Evolutionary conservation across 2,888 invertebrate genomes (phyloP).

Genomic region (Cactoblastis cactorum): DNA sequence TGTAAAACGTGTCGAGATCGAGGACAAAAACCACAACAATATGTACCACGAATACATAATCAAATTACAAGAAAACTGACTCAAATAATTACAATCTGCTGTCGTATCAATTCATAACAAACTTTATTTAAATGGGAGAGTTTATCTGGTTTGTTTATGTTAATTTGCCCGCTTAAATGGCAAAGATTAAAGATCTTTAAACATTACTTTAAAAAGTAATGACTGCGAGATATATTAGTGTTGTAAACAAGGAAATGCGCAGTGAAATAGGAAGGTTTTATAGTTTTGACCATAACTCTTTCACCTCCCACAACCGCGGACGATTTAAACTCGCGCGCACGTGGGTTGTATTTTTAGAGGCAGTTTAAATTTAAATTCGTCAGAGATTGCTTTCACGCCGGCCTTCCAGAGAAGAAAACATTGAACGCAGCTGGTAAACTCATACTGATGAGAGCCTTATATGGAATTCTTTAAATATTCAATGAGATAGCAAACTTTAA

Average conservation of each 20-base stretch:
- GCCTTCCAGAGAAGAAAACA: too few relatives aligned
- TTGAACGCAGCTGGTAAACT: too few relatives aligned
- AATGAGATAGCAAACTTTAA: too few relatives aligned
- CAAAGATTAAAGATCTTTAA: conserved; percentile 21
- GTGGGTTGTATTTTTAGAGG: conserved; percentile 27
- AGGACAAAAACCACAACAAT: too few relatives aligned
- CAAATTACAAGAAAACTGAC: not conserved
- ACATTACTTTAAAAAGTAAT: conserved; percentile 18
- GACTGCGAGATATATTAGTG: conserved; percentile 27
- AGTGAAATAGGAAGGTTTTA: conserved; percentile 55
- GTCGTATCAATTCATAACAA: not conserved
- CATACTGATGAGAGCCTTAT: too few relatives aligned
- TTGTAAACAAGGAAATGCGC: conserved; percentile 55
- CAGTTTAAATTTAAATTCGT: conserved; percentile 22
- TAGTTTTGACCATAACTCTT: conserved; percentile 56
- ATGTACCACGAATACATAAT: not conserved
- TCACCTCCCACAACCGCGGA: conserved; percentile 45
- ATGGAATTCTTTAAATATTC: too few relatives aligned
- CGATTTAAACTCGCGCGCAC: conserved; percentile 24
- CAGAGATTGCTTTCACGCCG: too few relatives aligned
- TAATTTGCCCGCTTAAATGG: conserved; percentile 3
- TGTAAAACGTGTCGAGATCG: too few relatives aligned
- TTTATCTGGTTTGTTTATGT: conserved; percentile 9
- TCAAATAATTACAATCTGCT: not conserved
- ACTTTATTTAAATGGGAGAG: not conserved